These are phyloP conservation scores for Nebria ingens DNA, from an alignment of 1,140 invertebrate genomes.

Conservation along the genomic window DNA sequence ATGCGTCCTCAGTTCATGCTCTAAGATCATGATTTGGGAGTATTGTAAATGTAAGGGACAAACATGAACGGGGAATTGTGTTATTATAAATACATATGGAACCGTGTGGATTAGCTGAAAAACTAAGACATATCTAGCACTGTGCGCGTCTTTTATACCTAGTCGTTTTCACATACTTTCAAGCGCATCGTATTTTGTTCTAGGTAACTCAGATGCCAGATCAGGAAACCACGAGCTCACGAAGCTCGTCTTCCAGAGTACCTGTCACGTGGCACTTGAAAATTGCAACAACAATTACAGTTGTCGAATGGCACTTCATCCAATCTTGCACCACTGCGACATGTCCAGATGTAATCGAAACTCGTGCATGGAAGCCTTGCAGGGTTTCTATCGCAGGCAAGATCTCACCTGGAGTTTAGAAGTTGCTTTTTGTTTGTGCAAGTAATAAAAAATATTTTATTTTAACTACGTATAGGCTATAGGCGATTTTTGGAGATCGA, in stretches of 20 bases:
- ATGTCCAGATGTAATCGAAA: slow-evolving; percentile 63
- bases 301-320: slow-evolving; percentile 63
- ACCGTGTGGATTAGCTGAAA: no score
- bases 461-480: no score
- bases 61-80: no score
- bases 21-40: no score
- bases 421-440: slow-evolving; percentile 86
- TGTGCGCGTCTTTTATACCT: background rate
- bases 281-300: slow-evolving; percentile 64
- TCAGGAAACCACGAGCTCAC: slow-evolving; percentile 5
- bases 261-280: slow-evolving; percentile 64
- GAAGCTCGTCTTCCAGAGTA: slow-evolving; percentile 50
- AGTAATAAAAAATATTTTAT: no score
- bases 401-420: slow-evolving; percentile 71
- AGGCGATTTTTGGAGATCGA: no score
- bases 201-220: background rate
- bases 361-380: slow-evolving; percentile 77
- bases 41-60: no score
- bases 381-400: slow-evolving; percentile 71
- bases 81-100: no score
- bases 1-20: no score
- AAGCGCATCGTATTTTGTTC: background rate
- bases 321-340: slow-evolving; percentile 72
- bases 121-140: no score
- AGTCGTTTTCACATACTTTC: background rate